A percentile compares a stretch with the other conserved stretches of the same genome.
Conservation (phyloP, 2,888 invertebrate species). For the Sphinx pinastri region DNA sequence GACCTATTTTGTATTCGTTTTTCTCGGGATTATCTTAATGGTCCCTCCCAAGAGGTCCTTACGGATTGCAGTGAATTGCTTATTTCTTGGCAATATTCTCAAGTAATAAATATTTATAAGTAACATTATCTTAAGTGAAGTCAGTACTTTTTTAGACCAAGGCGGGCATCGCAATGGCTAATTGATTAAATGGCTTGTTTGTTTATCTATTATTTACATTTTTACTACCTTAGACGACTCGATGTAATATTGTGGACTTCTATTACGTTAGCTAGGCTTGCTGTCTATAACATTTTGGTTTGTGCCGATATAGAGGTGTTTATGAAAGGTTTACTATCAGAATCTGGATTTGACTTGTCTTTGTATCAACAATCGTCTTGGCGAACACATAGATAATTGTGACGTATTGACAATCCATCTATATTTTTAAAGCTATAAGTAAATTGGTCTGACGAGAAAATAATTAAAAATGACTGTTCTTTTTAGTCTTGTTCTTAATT, state of each 20-base stretch:
- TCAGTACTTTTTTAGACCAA: neutral
- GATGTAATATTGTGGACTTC: neutral
- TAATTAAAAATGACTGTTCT: no score
- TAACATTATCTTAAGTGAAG: neutral
- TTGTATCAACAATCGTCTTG: no score
- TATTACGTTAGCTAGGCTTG: neutral
- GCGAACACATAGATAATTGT: no score
- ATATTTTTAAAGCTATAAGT: no score
- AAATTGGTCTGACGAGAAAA: no score
- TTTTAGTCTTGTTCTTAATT: no score
- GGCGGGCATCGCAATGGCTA: neutral
- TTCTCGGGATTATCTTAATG: neutral
- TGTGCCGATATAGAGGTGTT: no score
- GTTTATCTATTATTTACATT: neutral
- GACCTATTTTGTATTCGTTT: slow-evolving; percentile 3
- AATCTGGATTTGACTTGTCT: no score
- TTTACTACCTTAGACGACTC: neutral
- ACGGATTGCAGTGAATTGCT: neutral
- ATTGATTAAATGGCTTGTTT: slow-evolving; percentile 1
- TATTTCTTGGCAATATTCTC: neutral
- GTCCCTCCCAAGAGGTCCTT: neutral
- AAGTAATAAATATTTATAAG: neutral
- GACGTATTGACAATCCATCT: no score
- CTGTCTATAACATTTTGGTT: no score
- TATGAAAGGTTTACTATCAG: neutral